phyloP scores from a whole-genome alignment of 2,888 invertebrate species.

The Macroteleia sp. region DNA sequence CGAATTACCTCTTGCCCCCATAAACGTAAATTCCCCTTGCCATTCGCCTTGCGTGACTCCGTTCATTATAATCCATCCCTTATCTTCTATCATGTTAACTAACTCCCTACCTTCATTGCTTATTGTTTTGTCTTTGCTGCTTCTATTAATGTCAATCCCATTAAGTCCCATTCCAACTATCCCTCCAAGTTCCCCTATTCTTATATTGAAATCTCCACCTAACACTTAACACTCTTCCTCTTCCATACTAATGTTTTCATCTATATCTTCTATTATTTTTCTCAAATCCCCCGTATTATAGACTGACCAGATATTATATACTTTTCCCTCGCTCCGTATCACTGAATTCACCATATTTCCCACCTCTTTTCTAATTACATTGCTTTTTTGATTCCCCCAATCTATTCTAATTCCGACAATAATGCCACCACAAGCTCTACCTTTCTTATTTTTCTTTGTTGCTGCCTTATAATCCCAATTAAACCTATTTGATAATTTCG shows the following conservation, averaged over 20 bases:
- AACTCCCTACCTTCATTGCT: conserved; percentile 38
- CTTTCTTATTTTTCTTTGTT: conserved; percentile 34
- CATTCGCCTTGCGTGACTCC: not conserved
- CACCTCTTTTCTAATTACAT: not conserved
- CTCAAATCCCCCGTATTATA: conserved; percentile 13
- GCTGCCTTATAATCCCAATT: conserved; percentile 23
- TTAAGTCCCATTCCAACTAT: not conserved
- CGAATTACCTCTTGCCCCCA: not conserved
- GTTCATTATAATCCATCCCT: not conserved
- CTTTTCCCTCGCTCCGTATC: not conserved
- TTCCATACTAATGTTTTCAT: not conserved
- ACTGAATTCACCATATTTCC: not conserved
- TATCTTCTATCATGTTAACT: conserved; percentile 21
- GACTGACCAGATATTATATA: conserved; percentile 15
- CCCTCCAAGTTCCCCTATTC: conserved; percentile 14
- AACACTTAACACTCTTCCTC: conserved; percentile 5
- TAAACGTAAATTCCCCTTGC: conserved; percentile 3
- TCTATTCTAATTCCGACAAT: conserved; percentile 39
- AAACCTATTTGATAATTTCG: conserved; percentile 18
- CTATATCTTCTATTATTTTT: not conserved
- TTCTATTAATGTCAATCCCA: not conserved
- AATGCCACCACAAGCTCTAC: conserved; percentile 52
- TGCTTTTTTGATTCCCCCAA: not conserved
- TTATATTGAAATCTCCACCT: conserved; percentile 20
- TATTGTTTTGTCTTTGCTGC: conserved; percentile 3